Evolutionary conservation across 2,113 vertebrate genomes (phyloP).

Genomic region (Vicugna pacos): DNA sequence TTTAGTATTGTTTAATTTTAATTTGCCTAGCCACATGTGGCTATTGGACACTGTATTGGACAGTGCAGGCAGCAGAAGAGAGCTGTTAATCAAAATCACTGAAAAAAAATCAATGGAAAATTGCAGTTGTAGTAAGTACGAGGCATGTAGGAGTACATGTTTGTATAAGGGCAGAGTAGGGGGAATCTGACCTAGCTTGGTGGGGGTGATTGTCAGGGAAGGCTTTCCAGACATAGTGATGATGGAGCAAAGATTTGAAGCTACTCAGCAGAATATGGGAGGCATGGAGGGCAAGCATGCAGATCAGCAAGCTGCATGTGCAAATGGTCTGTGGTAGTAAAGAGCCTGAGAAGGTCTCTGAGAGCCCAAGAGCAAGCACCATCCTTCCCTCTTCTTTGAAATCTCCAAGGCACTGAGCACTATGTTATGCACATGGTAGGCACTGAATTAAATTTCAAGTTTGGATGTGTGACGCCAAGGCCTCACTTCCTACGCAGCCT

Average conservation of each 20-base stretch:
- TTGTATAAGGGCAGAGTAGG: background rate
- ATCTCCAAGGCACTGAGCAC: background rate
- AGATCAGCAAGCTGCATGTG: background rate
- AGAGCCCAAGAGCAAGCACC: background rate
- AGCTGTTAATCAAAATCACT: conserved; percentile 4
- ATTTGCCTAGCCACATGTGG: background rate
- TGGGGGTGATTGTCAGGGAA: background rate
- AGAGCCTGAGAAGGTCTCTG: background rate
- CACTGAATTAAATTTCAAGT: background rate
- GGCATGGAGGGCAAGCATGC: background rate
- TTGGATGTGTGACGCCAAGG: background rate
- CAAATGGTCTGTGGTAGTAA: background rate
- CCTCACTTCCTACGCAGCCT: background rate
- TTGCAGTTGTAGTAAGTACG: background rate
- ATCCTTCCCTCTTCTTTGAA: background rate
- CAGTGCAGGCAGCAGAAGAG: background rate
- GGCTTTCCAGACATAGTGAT: background rate
- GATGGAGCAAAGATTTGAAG: background rate
- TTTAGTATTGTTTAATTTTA: background rate
- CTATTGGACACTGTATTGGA: background rate
- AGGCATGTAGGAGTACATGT: background rate
- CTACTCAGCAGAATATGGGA: background rate
- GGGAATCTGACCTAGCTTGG: background rate
- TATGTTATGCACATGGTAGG: background rate
- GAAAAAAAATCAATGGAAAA: background rate